Evolutionary conservation across 2,797 vertebrate species (phyloP), one percentile per base, ranked within the genome.

Genomic region (Lepus oiostolus): DNA sequence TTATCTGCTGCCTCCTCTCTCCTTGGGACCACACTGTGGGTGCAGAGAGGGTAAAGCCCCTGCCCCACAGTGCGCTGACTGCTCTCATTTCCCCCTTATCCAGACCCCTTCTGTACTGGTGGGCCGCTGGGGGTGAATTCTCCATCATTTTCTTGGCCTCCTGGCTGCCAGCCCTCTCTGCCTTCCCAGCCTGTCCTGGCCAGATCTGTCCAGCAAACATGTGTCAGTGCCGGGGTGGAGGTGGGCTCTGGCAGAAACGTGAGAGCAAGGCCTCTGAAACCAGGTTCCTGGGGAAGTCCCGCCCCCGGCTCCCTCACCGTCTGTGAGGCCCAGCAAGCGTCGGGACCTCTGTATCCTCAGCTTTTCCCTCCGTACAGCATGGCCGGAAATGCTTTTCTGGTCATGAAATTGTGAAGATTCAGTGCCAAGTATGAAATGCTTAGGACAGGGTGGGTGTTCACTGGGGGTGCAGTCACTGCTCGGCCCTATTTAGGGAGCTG

Each of bases 321-420:
- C 47, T 80, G 9, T 24, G 85, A 85, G 19, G 54, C 5, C 24
- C 0, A 38, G 28, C 52, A 88, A 82, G 47, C n/a, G 21, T 72
- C 42, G 70, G 47, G 58, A 54, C 35, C 47, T 71, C 72, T 74
- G 38, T 76, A 35, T 32, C 30, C 24, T 17, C 4, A 47, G 60
- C 11, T 30, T 71, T 90, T 85, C 67, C 26, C 32, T 89, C 65
- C 86, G 4, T 75, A 92, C 52, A 85, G 21, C 62, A 35, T 42
- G n/a, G 12, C 35, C 52, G 5, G 8, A 72, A 71, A 54, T 54
- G 67, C 35, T 22, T 58, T 54, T 92, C 52, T 30, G n/a, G 1
- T 83, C n/a, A 50, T 30, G 83, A 28, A 84, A 12, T 35, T 60
- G 4, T 74, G 60, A 52, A 4, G 13, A 24, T 88, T 68, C 28